Base-by-base conservation (phyloP, 2,113 vertebrate species). In the Dinomys branickii region DNA sequence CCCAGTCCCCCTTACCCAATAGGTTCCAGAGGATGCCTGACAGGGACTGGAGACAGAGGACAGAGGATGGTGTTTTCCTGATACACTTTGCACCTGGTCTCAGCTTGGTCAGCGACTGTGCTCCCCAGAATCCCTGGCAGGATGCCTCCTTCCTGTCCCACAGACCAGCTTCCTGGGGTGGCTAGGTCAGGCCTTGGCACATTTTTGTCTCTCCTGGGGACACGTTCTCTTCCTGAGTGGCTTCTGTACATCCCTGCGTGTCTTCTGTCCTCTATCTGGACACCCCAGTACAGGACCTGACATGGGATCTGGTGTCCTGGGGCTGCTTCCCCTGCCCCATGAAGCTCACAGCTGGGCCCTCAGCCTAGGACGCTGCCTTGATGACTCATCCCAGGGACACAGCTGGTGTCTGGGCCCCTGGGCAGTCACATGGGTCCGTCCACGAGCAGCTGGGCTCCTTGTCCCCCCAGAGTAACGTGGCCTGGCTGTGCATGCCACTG, bases 281-380 rank as follows among this genome's bases (percentile, higher is more conserved):
- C 56, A 9, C 47, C 38, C 52, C 52, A 44, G 19, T 35, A 14
- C 9, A 19, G 73, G 73, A 2, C 28, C 50, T 38, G 26, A 2
- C 8, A 12, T 2, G 26, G 77, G 35, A 30, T 3, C 44, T 33
- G 35, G n/a, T 20, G 47, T 16, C 58, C 3, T 0, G 3, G 22
- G 38, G 67, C 44, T 86, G 82, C 26, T 35, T 52, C 47, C 52
- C 19, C 26, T 3, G 1, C 22, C 6, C 7, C 12, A 10, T 30
- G 24, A 38, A 71, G 77, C 71, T 17, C 20, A 44, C 52, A 35
- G 44, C 44, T 22, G 24, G 17, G 54, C 52, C 35, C 22, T 35
- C 20, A 3, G 54, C 28, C 35, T 54, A 35, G 88, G 61, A 65
- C 47, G 3, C 2, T 0, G 35, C 67, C 67, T n/a, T 5, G 41